phyloP scores from a whole-genome alignment of 37 sponge, comb jelly and placozoan genomes.

The Beroe forskalii region DNA sequence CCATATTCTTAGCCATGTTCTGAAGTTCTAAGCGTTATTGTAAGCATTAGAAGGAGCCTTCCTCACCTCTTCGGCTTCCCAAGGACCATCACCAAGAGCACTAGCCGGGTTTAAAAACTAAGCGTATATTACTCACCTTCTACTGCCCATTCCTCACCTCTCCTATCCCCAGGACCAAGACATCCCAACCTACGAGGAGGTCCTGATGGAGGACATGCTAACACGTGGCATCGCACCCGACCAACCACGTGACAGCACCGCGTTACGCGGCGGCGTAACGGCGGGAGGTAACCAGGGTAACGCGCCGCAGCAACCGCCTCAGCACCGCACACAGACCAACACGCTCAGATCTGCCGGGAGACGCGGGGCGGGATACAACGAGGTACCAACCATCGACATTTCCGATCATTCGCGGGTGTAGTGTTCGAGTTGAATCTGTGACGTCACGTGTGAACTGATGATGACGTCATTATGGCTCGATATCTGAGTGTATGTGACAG shows the following conservation, averaged over 20 bases:
- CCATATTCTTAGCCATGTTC: too few relatives aligned
- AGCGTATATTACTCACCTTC: not conserved
- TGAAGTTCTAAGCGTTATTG: too few relatives aligned
- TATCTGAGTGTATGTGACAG: too few relatives aligned
- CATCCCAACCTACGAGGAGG: slow-evolving; percentile 50
- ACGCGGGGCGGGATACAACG: not conserved
- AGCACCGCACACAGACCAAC: too few relatives aligned
- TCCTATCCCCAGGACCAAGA: slow-evolving; percentile 55
- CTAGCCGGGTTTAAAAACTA: not conserved
- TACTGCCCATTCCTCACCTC: slow-evolving; percentile 7
- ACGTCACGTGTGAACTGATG: too few relatives aligned
- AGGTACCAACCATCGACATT: slow-evolving; percentile 8
- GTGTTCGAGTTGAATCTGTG: too few relatives aligned
- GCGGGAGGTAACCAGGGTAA: not conserved
- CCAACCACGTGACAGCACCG: not conserved
- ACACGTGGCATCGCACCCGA: slow-evolving; percentile 12
- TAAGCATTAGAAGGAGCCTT: too few relatives aligned
- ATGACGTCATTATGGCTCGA: too few relatives aligned
- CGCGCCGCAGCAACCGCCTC: not conserved
- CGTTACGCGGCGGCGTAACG: not conserved
- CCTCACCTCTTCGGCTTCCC: too few relatives aligned
- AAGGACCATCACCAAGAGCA: too few relatives aligned
- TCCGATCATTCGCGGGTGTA: not conserved
- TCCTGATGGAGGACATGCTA: slow-evolving; percentile 55
- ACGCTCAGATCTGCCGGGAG: not conserved